Evolutionary conservation across 2,797 vertebrate genomes (phyloP).

Genomic region (Alcedo atthis): DNA sequence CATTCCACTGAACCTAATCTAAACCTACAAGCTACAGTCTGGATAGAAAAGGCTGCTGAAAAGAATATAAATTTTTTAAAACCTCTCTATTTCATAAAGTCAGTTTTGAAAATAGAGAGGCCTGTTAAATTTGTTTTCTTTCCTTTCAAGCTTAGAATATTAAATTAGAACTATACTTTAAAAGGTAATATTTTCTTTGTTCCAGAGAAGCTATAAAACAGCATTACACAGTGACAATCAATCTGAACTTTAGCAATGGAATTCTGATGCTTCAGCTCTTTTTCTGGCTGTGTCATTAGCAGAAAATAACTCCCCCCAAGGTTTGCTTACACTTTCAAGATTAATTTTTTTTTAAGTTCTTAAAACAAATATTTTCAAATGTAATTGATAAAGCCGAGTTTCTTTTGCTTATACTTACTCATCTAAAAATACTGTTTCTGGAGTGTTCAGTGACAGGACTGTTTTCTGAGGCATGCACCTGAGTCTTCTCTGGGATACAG

Average conservation of each 20-base stretch:
- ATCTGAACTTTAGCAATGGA: constrained; percentile 51
- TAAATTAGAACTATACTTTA: constrained; percentile 47
- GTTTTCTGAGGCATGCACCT: neutral
- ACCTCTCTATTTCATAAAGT: neutral
- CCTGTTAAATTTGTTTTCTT: neutral
- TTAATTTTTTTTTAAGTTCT: neutral
- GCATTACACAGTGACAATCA: constrained; percentile 30
- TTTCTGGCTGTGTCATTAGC: constrained; percentile 57
- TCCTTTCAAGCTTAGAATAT: constrained; percentile 20
- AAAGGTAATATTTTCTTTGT: constrained; percentile 62
- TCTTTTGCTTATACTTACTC: constrained; percentile 21
- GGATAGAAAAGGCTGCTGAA: neutral
- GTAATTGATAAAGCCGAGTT: constrained; percentile 42
- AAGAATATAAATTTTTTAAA: neutral
- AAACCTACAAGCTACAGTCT: neutral
- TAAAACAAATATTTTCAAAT: constrained; percentile 66
- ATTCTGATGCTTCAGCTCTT: constrained; percentile 69
- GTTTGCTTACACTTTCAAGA: constrained; percentile 62
- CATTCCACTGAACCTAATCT: neutral
- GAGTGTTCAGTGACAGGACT: neutral
- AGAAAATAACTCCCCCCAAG: constrained; percentile 54
- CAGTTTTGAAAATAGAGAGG: neutral
- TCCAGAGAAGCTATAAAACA: constrained; percentile 44
- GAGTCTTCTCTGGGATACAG: neutral
- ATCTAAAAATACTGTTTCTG: neutral